These are phyloP conservation scores for Heliconius hermathena DNA, from an alignment of 1,140 invertebrate species.

Conservation along the genomic window DNA sequence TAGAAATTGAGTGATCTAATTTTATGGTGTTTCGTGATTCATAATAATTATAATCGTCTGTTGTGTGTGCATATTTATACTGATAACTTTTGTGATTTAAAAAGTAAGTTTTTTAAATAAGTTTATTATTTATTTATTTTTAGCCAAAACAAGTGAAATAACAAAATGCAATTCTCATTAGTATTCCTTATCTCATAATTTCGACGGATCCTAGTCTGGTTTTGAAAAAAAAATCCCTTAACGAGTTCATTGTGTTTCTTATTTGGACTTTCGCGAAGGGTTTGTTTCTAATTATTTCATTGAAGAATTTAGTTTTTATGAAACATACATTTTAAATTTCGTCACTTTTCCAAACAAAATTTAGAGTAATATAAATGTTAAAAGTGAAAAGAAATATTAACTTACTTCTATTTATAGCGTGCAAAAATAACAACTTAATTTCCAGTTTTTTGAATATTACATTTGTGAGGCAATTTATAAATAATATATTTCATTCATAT, in stretches of 20 bases:
- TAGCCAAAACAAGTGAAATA: not conserved
- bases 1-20: not conserved
- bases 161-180: slow-evolving; percentile 30
- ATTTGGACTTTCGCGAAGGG: slow-evolving; percentile 60
- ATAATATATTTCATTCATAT: not conserved
- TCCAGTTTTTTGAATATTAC: not conserved
- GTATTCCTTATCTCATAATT: slow-evolving; percentile 30
- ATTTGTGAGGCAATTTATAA: not conserved
- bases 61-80: not conserved
- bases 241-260: slow-evolving; percentile 72
- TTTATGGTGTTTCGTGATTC: not conserved
- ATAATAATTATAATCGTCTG: not conserved
- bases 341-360: not conserved
- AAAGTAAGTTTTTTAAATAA: not conserved
- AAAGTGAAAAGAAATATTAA: not conserved
- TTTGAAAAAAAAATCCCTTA: slow-evolving; percentile 49
- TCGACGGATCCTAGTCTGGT: slow-evolving; percentile 14
- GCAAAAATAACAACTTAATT: not conserved
- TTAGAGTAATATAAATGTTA: not conserved
- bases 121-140: not conserved
- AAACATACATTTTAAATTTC: not conserved
- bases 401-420: not conserved
- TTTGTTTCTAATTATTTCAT: slow-evolving; percentile 61
- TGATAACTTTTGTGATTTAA: not conserved
- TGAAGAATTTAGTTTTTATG: slow-evolving; percentile 28